phyloP scores from a whole-genome alignment of 2,888 invertebrate species.

The Oscheius sp. region DNA sequence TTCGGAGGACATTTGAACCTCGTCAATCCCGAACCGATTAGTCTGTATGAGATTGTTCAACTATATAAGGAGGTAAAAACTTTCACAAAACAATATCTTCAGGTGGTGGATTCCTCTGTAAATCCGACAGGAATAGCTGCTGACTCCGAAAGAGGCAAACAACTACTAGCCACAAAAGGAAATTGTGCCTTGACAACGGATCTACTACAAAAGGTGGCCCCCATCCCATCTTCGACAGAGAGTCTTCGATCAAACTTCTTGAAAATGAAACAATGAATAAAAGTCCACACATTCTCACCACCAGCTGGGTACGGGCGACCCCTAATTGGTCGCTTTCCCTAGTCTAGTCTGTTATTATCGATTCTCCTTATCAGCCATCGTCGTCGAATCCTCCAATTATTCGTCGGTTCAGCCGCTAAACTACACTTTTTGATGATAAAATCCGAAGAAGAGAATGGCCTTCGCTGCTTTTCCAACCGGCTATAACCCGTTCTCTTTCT shows the following conservation, averaged over 20 bases:
- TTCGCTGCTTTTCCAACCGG: background rate
- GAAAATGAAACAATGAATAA: constrained; percentile 12
- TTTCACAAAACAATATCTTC: constrained; percentile 1
- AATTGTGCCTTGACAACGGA: constrained; percentile 30
- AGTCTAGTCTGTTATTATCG: constrained; percentile 26
- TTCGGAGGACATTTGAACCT: constrained; percentile 63
- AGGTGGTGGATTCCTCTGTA: constrained; percentile 53
- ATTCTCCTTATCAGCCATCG: constrained; percentile 17
- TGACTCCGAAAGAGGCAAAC: constrained; percentile 59
- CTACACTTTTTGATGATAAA: background rate
- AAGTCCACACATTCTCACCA: background rate
- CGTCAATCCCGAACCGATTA: constrained; percentile 67
- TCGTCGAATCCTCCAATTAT: too few relatives aligned
- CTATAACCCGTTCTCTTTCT: background rate
- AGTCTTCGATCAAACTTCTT: constrained; percentile 21
- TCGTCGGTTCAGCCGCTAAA: too few relatives aligned
- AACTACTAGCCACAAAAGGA: constrained; percentile 66
- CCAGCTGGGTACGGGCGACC: constrained; percentile 14
- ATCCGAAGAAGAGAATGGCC: background rate
- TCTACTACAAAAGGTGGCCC: constrained; percentile 14
- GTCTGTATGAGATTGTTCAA: constrained; percentile 62
- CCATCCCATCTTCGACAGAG: constrained; percentile 15
- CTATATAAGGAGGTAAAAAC: constrained; percentile 65
- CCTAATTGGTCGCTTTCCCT: constrained; percentile 21
- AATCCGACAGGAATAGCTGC: constrained; percentile 54